Percentiles rank a stretch among this genome's conserved stretches.
These are phyloP conservation scores for Mormyrus hasselquistii DNA, from an alignment of 2,797 vertebrate genomes.

Conservation along the genomic window DNA sequence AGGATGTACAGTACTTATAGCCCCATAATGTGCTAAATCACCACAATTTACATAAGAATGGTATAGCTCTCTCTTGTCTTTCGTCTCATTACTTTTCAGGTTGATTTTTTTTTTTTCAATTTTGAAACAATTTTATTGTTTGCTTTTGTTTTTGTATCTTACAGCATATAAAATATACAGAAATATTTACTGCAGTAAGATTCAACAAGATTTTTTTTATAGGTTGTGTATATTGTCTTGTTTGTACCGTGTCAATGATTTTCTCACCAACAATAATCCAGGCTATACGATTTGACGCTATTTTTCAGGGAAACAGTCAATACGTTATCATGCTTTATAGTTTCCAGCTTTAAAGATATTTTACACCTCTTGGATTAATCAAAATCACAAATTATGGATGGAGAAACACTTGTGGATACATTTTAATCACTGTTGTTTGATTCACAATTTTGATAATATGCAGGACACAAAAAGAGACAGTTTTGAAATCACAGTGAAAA, in stretches of 20 bases:
- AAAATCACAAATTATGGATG: constrained; percentile 9
- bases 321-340: not conserved
- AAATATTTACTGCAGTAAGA: not conserved
- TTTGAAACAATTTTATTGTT: not conserved
- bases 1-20: not conserved
- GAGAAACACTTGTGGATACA: not conserved
- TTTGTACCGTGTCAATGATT: not conserved
- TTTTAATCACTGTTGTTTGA: constrained; percentile 1
- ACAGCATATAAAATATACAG: not conserved
- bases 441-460: not conserved
- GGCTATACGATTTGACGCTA: not conserved
- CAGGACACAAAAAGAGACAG: not conserved
- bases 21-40: not conserved
- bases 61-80: not conserved
- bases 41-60: not conserved
- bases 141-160: not conserved
- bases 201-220: not conserved
- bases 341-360: not conserved
- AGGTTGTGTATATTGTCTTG: not conserved
- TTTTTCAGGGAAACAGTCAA: not conserved
- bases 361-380: constrained; percentile 3
- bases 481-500: not conserved
- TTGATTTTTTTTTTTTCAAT: not conserved
- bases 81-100: not conserved
- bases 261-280: not conserved